Base-by-base conservation (phyloP, 2,113 vertebrate genomes). In the Takifugu bimaculatus region DNA sequence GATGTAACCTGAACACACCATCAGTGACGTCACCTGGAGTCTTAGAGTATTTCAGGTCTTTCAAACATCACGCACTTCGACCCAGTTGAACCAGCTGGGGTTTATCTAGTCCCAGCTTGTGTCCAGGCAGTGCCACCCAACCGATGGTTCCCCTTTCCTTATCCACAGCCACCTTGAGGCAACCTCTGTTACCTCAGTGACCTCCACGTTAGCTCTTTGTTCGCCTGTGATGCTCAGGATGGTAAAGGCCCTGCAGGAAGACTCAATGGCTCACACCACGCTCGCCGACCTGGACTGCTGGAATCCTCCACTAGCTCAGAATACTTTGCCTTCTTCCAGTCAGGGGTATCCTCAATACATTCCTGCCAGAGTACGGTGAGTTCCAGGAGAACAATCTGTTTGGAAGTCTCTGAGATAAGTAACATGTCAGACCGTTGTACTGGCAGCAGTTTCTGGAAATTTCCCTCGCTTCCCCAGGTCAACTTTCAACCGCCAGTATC, bases 141-240 rank as follows among this genome's bases (percentile, higher is more conserved):
- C 45, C 14, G 13, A 48, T 12, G 2, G 15, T 15, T 48, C 45
- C 1, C 45, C 14, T n/a, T 13, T n/a, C 45, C 45, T 48, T 1
- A 48, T 48, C 45, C 45, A 48, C 45, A 14, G 45, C 13, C 45
- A 50, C 7, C 25, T 20, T 26, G 49, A 50, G 11, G 49, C 49
- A 50, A 20, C 49, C 11, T 50, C 49, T 50, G 49, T 20, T 26
- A 6, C 49, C 15, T 50, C 49, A 1, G 20, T 10, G 49, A 6
- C 20, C 15, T 25, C 3, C 15, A 26, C 26, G 49, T 26, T 26
- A 20, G 49, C 15, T 25, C 3, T n/a, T 50, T 50, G 49, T 26
- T 50, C 20, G n/a, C 49, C 20, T n/a, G 49, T 50, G 49, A 50
- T 50, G 49, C 49, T 20, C 15, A 50, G 49, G 20, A 50, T 50